Base-by-base conservation (phyloP, 1,140 invertebrate species). In the Cyphomyrmex costatus region DNA sequence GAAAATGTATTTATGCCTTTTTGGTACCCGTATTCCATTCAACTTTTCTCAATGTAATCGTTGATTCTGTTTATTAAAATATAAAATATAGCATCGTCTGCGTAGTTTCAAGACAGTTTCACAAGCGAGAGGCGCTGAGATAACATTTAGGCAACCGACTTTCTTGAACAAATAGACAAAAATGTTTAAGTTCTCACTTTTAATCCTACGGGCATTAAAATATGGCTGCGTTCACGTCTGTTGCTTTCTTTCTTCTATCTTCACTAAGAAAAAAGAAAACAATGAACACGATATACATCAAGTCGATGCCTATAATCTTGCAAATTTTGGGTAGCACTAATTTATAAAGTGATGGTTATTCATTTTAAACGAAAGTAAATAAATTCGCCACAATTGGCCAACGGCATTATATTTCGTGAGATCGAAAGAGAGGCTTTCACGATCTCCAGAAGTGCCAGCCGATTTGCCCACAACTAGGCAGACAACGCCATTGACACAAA, bases 401-500 rank as follows among this genome's bases (percentile, higher is more conserved):
- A 61, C 16, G 14, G 27, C 24, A 77, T 77, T 78, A 16, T 65
- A 16, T 65, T 78, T 65, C 19, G 27, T 10, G n/a, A 46, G 21
- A n/a, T 46, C 10, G n/a, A 42, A 42, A 77, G 27, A 77, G 19
- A 78, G 14, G 5, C 5, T 19, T 46, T 77, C 21, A 24, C 2
- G 24, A n/a, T 6, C n/a, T 58, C 6, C 56, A 56, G 51, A 74
- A 74, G 16, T 74, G 71, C 30, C 49, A 46, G 24, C 49, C 42
- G 36, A 12, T 78, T 78, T 49, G 60, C 6, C 24, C 24, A 24
- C 58, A 36, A 60, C 33, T 19, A 79, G 49, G 46, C 30, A 66
- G 46, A 73, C 36, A 42, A 42, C 24, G 24, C 36, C 19, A 19
- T 8, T 70, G 68, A 60, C 68, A 60, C 68, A 71, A 73, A 82